phyloP scores from a whole-genome alignment of 2,888 invertebrate species.

The Unio pictorum region DNA sequence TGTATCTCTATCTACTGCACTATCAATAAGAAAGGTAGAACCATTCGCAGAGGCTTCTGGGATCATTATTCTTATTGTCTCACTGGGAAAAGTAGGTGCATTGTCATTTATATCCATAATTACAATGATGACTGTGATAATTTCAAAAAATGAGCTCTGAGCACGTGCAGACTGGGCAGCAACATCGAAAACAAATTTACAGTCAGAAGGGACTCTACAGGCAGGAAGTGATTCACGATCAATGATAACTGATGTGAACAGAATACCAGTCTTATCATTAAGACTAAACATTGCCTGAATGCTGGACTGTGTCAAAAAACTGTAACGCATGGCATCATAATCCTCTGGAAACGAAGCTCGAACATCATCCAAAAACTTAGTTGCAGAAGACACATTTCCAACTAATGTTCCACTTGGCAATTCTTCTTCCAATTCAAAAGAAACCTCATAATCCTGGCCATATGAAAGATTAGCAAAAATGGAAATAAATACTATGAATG shows the following conservation, averaged over 20 bases:
- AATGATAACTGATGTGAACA: slow-evolving; percentile 43
- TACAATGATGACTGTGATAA: slow-evolving; percentile 41
- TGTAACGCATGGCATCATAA: slow-evolving; percentile 32
- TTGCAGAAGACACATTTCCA: slow-evolving; percentile 27
- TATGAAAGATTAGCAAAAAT: background rate
- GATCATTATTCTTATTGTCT: slow-evolving; percentile 36
- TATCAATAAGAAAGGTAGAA: slow-evolving; percentile 43
- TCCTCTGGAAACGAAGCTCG: slow-evolving; percentile 21
- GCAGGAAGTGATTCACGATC: slow-evolving; percentile 48
- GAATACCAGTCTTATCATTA: slow-evolving; percentile 43
- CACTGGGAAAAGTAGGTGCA: slow-evolving; percentile 45
- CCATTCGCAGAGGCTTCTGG: slow-evolving; percentile 46
- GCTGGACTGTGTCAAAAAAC: slow-evolving; percentile 38
- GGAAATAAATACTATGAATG: too few species aligned
- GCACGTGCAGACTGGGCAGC: slow-evolving; percentile 35
- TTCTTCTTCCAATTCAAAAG: slow-evolving; percentile 26
- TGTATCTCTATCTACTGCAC: slow-evolving; percentile 51
- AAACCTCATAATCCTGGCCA: slow-evolving; percentile 33
- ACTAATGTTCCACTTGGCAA: slow-evolving; percentile 24
- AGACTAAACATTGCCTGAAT: slow-evolving; percentile 44
- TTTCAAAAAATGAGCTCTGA: slow-evolving; percentile 37
- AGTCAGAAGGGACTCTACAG: slow-evolving; percentile 27
- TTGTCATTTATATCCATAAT: slow-evolving; percentile 57
- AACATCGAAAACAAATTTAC: slow-evolving; percentile 42
- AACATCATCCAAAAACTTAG: slow-evolving; percentile 18